Evolutionary conservation across 2,888 invertebrate species (phyloP), one percentile per base, ranked within the genome.

Genomic region (Liodrosophila aerea): DNA sequence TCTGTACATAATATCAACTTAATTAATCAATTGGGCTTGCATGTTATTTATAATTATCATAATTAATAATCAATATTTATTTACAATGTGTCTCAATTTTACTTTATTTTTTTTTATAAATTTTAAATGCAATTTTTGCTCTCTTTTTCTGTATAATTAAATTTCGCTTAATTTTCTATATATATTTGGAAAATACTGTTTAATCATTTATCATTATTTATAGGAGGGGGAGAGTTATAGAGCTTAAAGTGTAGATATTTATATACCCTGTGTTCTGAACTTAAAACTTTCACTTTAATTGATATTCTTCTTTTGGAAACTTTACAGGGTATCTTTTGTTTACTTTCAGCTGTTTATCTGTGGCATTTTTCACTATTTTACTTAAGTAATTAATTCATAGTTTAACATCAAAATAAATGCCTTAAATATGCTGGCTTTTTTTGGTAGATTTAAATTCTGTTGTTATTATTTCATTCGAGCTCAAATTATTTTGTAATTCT

Each of bases 351-450:
- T 16, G 12, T 36, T 30, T 7, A 11, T 13, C 36, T 9, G 7
- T 4, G 22, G 2, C 5, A 4, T 22, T 22, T 22, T 5, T 22
- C 22, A 5, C 3, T 0, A 4, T 16, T 30, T 12, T 15, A 5
- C 50, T 43, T 22, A 12, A 41, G 45, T 46, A 22, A 11, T 36
- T 45, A 13, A 33, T 41, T 49, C 16, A 22, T 57, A 51, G 33
- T 49, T 36, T 22, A 37, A 57, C 61, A 59, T 71, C 54, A 63
- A 73, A 76, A 68, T 63, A 78, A 82, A 82, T 78, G 74, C 67
- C 39, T 66, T 64, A 73, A 76, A 60, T 78, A 66, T 54, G 56
- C 40, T 34, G 52, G 56, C 36, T 30, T 40, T 8, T 12, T 31
- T 31, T 58, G 44, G 52, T 60, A 49, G 50, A 57, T 45, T 62